These are phyloP conservation scores for Watsonalla cultraria DNA, from an alignment of 2,888 invertebrate species.

Conservation along the genomic window DNA sequence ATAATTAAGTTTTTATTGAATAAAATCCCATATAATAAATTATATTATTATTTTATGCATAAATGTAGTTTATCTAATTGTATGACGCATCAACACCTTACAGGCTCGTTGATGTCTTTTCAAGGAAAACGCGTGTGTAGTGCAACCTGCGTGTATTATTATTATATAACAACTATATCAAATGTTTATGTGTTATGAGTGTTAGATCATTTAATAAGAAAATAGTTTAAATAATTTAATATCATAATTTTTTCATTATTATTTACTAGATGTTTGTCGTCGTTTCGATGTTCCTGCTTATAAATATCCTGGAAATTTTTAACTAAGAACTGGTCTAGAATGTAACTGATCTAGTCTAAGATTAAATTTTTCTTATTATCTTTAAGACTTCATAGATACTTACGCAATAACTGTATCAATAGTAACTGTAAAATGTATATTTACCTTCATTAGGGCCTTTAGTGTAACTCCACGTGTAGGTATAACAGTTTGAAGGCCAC, in stretches of 20 bases:
- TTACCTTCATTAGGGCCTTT: conserved; percentile 53
- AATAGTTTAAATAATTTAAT: no score
- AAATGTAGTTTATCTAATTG: background rate
- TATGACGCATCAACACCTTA: background rate
- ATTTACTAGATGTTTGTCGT: no score
- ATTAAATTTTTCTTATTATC: no score
- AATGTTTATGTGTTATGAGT: background rate
- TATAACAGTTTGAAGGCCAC: conserved; percentile 19
- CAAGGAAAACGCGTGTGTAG: conserved; percentile 10
- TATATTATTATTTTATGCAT: no score
- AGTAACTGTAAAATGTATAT: conserved; percentile 43
- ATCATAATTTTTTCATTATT: no score
- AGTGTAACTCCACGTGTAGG: conserved; percentile 34
- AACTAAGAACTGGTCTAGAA: no score
- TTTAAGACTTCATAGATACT: background rate
- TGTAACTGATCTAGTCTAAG: no score
- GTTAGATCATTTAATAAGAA: no score
- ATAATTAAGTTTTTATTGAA: no score
- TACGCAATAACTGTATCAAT: conserved; percentile 3
- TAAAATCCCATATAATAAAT: no score
- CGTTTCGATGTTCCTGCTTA: no score
- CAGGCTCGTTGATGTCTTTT: conserved; percentile 38
- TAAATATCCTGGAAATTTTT: no score
- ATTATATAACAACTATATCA: background rate
- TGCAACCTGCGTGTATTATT: background rate